Base-by-base conservation (phyloP, 1,140 invertebrate species). In the Calephelis virginiensis region DNA sequence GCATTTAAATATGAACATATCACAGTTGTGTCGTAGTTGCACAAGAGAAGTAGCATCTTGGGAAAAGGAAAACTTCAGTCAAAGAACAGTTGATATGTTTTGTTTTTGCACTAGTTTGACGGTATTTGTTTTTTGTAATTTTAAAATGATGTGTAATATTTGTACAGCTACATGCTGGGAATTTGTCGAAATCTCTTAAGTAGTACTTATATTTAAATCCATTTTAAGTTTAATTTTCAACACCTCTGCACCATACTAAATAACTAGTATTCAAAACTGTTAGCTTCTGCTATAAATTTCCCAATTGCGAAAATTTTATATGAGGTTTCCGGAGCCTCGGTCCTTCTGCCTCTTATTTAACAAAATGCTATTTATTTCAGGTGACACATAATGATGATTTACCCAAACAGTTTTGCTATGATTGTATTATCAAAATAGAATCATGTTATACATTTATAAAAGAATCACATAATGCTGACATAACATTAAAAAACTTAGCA, bases 361-460 rank as follows among this genome's bases (percentile, higher is more conserved):
- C 5, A 61, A 13, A 61, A 40, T 6, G 5, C 13, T 13, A 13
- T 63, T 2, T 56, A 37, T 76, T 82, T 69, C 69, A 90, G 87
- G 77, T 87, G 46, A 63, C 76, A 70, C 73, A 82, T 48, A 76
- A 82, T 64, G 83, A 86, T 28, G 77, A 75, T 62, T 68, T 90
- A n/a, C 86, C 88, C 4, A 81, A 78, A 53, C 83, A 88, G 37
- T 90, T 90, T 64, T 90, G 88, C 64, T 82, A 85, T 13, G 77
- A 88, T 48, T 90, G 88, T 49, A 67, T 74, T 6, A 79, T 82
- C 11, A 86, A 84, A 78, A 86, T 90, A 70, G 82, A 90, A 67
- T 86, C 81, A 5, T 77, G 80, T 43, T 88, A 79, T 66, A 77
- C 76, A 65, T 90, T 82, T 69, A 83, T 90, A 60, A 87, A 75